These are phyloP conservation scores for Decapterus maruadsi DNA, from an alignment of 2,797 vertebrate genomes.

Conservation along the genomic window DNA sequence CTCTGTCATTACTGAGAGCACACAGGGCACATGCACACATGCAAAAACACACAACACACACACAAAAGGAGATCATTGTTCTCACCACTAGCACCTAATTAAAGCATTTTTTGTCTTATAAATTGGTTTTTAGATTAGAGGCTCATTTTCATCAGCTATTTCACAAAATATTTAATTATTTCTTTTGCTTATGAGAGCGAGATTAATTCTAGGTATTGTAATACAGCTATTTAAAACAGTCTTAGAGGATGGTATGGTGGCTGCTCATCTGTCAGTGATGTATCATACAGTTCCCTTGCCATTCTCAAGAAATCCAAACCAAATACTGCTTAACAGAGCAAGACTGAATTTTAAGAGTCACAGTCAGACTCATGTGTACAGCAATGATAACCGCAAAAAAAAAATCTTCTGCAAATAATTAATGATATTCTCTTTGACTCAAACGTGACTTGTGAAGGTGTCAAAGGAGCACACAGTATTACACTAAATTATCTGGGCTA, in stretches of 20 bases:
- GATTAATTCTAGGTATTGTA: neutral
- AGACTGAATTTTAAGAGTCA: neutral
- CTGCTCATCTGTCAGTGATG: neutral
- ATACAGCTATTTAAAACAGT: neutral
- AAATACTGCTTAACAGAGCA: neutral
- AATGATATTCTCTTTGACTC: neutral
- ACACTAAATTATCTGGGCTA: neutral
- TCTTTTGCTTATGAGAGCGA: conserved; percentile 5
- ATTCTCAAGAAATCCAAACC: neutral
- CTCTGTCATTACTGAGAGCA: conserved; percentile 18
- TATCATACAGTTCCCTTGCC: neutral
- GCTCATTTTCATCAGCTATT: conserved; percentile 14
- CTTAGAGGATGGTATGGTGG: too few relatives aligned
- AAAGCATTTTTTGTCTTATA: conserved; percentile 23
- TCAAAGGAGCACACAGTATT: neutral
- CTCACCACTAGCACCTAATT: conserved; percentile 28
- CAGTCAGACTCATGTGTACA: too few relatives aligned
- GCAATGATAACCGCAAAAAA: neutral
- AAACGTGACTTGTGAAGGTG: neutral
- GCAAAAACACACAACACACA: neutral
- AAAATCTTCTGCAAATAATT: neutral
- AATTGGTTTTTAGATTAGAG: conserved; percentile 44
- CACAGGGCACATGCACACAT: neutral
- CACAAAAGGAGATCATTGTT: conserved; percentile 11
- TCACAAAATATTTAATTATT: conserved; percentile 19